Evolutionary conservation across 2,113 vertebrate genomes (phyloP), one percentile per base, ranked within the genome.

Genomic region (Polypterus senegalus): DNA sequence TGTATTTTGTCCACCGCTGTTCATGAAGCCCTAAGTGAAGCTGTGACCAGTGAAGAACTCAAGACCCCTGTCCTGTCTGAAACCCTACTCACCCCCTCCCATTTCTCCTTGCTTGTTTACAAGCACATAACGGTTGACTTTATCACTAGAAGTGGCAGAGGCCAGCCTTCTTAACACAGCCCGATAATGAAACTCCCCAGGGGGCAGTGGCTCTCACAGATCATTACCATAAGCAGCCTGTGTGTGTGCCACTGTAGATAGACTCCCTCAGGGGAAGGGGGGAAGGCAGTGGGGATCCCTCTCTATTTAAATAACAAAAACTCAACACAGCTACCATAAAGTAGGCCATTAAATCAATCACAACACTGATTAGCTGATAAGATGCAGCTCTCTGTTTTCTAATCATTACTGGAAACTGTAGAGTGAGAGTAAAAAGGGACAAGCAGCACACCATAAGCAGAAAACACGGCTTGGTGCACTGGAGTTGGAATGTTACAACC

Each of bases 191-290:
- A 61, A 61, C 54, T 47, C 67, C 49, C 65, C 64, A 43, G 62
- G 49, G 63, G 66, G 63, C 55, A 49, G 60, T 69, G 56, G 63
- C 57, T 49, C 57, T 57, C 64, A 69, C 57, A 64, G 73, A 70
- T 83, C 79, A 86, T 88, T 88, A 86, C 75, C 86, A 86, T 88
- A 86, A 86, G 82, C 86, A 84, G 81, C 81, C 76, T 79, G 86
- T 74, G 81, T 86, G 84, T 86, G 86, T 82, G 27, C 27, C 27
- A 27, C 77, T 83, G 80, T 78, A 88, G 83, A 88, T 88, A 88
- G 84, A 82, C 81, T 88, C 85, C 82, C 85, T 87, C 75, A 67
- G 75, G 71, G 71, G 74, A 62, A 48, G 64, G 54, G 43, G 61
- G 60, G 72, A 70, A 74, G 79, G 69, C 66, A 66, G 71, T 74